Evolutionary conservation across 2,888 invertebrate species (phyloP).

Genomic region (Campoletis raptor): DNA sequence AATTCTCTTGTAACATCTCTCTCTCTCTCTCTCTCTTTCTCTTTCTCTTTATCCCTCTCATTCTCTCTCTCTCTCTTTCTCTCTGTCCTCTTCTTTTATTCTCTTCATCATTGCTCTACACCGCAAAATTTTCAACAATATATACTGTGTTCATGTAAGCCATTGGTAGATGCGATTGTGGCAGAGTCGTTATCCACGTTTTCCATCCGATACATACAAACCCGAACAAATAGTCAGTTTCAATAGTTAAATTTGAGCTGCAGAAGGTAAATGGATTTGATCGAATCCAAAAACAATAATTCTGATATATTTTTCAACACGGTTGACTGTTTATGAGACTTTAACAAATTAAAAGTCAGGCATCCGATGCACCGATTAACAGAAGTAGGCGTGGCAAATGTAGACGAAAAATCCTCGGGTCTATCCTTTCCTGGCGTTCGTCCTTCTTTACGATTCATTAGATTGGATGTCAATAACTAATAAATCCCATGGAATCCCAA

Average conservation of each 20-base stretch:
- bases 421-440: neutral
- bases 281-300: neutral
- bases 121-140: conserved; percentile 34
- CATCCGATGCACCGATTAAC: neutral
- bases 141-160: neutral
- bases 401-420: neutral
- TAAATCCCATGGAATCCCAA: too few relatives aligned
- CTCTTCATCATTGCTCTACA: conserved; percentile 18
- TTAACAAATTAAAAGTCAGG: neutral
- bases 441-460: neutral
- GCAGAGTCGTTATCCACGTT: conserved; percentile 27
- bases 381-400: neutral
- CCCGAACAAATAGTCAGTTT: neutral
- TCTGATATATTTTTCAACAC: neutral
- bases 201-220: neutral
- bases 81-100: neutral
- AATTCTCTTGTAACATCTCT: conserved; percentile 69
- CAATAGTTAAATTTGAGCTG: neutral
- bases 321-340: neutral
- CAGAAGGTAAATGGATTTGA: neutral
- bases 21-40: conserved; percentile 39
- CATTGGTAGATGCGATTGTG: conserved; percentile 40
- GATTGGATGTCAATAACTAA: neutral
- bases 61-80: conserved; percentile 30
- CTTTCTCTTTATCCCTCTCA: conserved; percentile 46